phyloP scores from a whole-genome alignment of 2,888 invertebrate genomes.

The Noctua fimbriata region DNA sequence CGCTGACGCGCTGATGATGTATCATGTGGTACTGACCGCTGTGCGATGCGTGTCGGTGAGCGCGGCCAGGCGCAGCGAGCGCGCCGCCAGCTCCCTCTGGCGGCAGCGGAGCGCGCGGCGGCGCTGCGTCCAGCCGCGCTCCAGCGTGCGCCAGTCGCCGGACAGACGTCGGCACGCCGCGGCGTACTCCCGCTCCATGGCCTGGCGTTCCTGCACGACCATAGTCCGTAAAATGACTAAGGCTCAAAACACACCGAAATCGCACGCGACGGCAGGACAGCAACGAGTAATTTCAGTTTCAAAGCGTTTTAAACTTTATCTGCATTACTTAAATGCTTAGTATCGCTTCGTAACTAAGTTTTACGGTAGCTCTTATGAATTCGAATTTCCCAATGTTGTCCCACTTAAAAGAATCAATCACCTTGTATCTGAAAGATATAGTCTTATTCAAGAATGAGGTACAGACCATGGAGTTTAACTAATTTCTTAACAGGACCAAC shows the following conservation, averaged over 20 bases:
- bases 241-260: background rate
- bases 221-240: background rate
- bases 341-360: background rate
- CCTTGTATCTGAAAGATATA: too few species aligned
- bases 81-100: constrained; percentile 89
- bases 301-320: background rate
- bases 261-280: background rate
- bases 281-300: background rate
- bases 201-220: constrained; percentile 87
- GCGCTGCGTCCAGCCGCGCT: constrained; percentile 90
- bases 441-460: too few species aligned
- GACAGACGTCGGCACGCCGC: constrained; percentile 90
- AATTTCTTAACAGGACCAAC: too few species aligned
- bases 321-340: background rate
- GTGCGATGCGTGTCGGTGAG: constrained; percentile 87
- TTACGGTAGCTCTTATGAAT: background rate
- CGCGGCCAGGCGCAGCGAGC: constrained; percentile 84
- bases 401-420: too few species aligned
- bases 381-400: too few species aligned
- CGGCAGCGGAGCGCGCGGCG: constrained; percentile 90
- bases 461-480: too few species aligned
- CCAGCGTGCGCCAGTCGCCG: constrained; percentile 90
- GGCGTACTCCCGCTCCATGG: constrained; percentile 92
- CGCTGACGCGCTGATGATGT: background rate
- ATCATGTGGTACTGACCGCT: constrained; percentile 76